Conservation (phyloP, 2,797 vertebrate genomes). For the Falco concolor region DNA sequence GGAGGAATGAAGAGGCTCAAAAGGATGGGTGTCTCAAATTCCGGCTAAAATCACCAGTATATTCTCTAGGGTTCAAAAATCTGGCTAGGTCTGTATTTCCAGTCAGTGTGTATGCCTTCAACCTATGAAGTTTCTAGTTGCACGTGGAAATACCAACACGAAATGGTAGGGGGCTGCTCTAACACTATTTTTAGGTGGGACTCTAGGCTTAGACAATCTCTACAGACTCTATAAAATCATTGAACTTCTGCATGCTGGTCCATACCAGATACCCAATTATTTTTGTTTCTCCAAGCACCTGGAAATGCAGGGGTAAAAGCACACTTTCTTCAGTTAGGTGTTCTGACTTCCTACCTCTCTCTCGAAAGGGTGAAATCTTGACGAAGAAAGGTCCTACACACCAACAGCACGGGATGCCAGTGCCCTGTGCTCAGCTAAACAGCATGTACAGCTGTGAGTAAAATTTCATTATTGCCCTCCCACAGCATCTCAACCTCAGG, state of each 20-base stretch:
- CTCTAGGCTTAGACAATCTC: neutral
- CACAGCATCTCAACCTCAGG: neutral
- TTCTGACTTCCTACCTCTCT: neutral
- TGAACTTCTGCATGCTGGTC: neutral
- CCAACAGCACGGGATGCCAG: neutral
- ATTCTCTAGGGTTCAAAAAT: neutral
- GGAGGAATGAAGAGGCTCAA: neutral
- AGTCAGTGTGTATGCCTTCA: neutral
- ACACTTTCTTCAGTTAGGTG: neutral
- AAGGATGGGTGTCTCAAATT: neutral
- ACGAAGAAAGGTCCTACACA: neutral
- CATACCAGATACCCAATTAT: neutral
- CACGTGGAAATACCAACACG: neutral
- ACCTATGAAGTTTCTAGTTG: neutral
- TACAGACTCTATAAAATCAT: neutral
- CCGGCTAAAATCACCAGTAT: neutral
- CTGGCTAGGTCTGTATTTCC: neutral
- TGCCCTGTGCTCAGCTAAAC: neutral
- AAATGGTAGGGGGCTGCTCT: neutral
- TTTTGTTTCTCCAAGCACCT: neutral
- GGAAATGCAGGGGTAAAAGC: neutral
- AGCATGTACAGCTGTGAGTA: neutral
- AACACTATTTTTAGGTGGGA: neutral
- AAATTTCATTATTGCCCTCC: neutral
- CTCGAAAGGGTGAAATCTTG: neutral